Percentiles rank a stretch among this genome's conserved stretches.
phyloP scores from a whole-genome alignment of 2,113 vertebrate species.

The Odobenus rosmarus region DNA sequence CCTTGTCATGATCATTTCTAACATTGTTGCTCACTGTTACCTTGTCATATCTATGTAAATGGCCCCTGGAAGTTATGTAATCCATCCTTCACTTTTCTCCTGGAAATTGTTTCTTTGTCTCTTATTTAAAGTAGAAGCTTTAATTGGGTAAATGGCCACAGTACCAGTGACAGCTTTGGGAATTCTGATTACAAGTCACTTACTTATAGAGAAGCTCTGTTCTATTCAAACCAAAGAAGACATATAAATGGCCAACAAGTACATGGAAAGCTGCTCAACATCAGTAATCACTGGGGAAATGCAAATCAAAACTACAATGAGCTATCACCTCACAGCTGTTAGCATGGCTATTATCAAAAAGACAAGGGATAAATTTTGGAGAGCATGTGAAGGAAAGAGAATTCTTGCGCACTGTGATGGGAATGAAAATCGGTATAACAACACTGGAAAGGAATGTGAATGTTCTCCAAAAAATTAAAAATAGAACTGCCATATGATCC shows the following conservation, averaged over 20 bases:
- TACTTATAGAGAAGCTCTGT: neutral
- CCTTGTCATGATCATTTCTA: neutral
- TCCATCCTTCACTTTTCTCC: neutral
- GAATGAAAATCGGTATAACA: neutral
- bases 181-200: neutral
- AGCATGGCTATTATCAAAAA: neutral
- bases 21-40: neutral
- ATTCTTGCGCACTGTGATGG: neutral
- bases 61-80: neutral
- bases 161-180: neutral
- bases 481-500: neutral
- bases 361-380: neutral
- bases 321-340: neutral
- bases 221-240: neutral
- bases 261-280: neutral
- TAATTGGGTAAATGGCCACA: neutral
- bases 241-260: neutral
- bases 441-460: neutral
- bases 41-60: neutral
- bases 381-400: neutral
- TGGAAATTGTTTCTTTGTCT: neutral
- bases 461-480: neutral
- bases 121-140: constrained; percentile 21
- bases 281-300: neutral
- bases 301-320: neutral